Evolutionary conservation across 2,113 vertebrate species (phyloP).

Genomic region (Hyperopisus bebe): DNA sequence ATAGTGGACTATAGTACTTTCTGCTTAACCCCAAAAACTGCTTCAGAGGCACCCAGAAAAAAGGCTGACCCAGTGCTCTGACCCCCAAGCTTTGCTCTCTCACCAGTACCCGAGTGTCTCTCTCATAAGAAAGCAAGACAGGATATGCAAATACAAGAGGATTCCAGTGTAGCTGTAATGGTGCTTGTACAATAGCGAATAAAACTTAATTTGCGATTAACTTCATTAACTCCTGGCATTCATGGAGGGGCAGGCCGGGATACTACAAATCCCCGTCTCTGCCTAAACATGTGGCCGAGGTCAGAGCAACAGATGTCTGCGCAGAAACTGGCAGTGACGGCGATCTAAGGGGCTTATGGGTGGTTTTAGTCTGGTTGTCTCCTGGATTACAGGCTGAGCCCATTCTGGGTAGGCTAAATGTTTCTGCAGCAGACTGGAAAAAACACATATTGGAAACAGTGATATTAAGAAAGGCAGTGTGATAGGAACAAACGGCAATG

Average conservation of each 20-base stretch:
- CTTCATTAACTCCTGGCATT: not conserved
- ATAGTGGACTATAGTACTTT: not conserved
- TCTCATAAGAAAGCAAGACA: not conserved
- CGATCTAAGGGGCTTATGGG: not conserved
- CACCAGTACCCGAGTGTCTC: not conserved
- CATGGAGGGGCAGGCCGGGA: not conserved
- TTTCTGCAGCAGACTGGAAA: not conserved
- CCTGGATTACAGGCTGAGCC: not conserved
- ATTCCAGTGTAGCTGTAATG: not conserved
- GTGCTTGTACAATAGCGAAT: not conserved
- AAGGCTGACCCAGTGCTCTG: not conserved
- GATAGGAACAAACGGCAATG: not conserved
- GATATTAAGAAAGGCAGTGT: not conserved
- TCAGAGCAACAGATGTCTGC: not conserved
- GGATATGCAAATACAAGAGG: not conserved
- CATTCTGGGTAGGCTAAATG: not conserved
- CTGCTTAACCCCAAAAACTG: not conserved
- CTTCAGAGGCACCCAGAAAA: not conserved
- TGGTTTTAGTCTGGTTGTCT: not conserved
- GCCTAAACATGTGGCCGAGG: not conserved
- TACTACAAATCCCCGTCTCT: not conserved
- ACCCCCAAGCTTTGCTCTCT: not conserved
- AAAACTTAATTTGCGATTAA: not conserved
- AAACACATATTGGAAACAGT: not conserved
- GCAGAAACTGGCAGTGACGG: not conserved